Percentiles rank a stretch among this genome's conserved stretches.
Evolutionary conservation across 2,888 invertebrate genomes (phyloP).

Genomic region (Hemaris fuciformis): DNA sequence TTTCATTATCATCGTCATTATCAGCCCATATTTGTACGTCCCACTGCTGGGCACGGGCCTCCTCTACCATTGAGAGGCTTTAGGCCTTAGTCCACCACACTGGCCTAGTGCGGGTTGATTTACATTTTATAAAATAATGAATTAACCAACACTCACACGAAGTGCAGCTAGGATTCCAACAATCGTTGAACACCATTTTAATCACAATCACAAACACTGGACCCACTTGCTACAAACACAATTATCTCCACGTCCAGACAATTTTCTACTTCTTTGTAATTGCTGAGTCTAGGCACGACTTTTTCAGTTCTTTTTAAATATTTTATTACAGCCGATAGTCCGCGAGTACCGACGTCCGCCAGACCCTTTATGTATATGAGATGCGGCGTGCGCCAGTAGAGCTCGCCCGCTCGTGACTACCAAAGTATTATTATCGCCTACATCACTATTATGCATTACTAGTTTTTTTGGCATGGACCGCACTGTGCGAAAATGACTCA

Average conservation of each 20-base stretch:
- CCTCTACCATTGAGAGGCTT: too few relatives aligned
- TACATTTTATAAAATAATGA: too few relatives aligned
- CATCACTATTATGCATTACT: constrained; percentile 41
- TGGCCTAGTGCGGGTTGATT: too few relatives aligned
- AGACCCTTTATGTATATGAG: neutral
- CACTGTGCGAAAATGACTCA: constrained; percentile 20
- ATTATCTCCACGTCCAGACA: too few relatives aligned
- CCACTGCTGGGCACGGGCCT: too few relatives aligned
- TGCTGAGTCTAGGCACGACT: too few relatives aligned
- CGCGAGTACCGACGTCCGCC: neutral
- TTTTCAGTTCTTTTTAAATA: too few relatives aligned
- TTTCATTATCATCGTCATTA: too few relatives aligned
- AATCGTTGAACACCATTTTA: constrained; percentile 69
- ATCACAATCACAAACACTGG: constrained; percentile 9
- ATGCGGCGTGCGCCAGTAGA: neutral
- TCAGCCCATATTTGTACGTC: too few relatives aligned
- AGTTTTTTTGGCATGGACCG: constrained; percentile 16
- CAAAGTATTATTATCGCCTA: constrained; percentile 63
- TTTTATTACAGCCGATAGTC: neutral
- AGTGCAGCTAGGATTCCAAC: constrained; percentile 56
- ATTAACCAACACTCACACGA: constrained; percentile 56
- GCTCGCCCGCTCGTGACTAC: constrained; percentile 21
- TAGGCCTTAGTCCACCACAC: too few relatives aligned
- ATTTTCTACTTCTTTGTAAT: too few relatives aligned
- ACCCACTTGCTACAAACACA: constrained; percentile 1